Base-by-base conservation (phyloP, 2,797 vertebrate species). In the Borostomias antarcticus region DNA sequence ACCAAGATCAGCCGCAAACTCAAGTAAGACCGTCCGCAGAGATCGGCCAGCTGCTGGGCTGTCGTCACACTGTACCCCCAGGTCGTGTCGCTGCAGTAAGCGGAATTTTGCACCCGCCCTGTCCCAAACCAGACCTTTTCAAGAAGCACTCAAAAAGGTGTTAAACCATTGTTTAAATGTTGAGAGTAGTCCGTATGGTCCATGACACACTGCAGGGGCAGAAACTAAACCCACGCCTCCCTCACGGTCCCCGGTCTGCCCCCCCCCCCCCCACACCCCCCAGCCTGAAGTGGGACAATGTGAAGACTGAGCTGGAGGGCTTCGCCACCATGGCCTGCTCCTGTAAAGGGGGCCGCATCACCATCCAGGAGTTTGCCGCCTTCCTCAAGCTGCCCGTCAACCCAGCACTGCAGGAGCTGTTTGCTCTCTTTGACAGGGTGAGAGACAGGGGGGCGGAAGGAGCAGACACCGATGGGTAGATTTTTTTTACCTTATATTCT, bases 1-100 rank as follows among this genome's bases (percentile, higher is more conserved):
- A 98, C 96, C 71, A 99, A 99, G 90, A 95, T 99, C 51, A 99
- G 96, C 89, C 95, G 86, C 65, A 99, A 99, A 82, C 85, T 99
- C 70, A 94, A 95, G 98, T 99, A 94, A 88, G 88, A 1, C 40
- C 35, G 58, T 21, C 2, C 15, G 21, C n/a, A 8, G 5, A 28
- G 11, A 13, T 17, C 3, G 11, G 8, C 32, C 43, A 29, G 9
- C n/a, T 13, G 8, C 47, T 9, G 33, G 4, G 23, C 25, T 59
- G 13, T 10, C 15, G n/a, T 11, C 32, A 48, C 28, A 50, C 59
- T 5, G 29, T 29, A 13, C 40, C 4, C 15, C 15, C n/a, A 45
- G 6, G n/a, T 17, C 15, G n/a, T 0, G n/a, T 17, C 40, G n/a
- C n/a, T n/a, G n/a, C n/a, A n/a, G n/a, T n/a, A n/a, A n/a, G n/a